Conservation (phyloP, 1,140 invertebrate genomes). For the Drosophila rufa region DNA sequence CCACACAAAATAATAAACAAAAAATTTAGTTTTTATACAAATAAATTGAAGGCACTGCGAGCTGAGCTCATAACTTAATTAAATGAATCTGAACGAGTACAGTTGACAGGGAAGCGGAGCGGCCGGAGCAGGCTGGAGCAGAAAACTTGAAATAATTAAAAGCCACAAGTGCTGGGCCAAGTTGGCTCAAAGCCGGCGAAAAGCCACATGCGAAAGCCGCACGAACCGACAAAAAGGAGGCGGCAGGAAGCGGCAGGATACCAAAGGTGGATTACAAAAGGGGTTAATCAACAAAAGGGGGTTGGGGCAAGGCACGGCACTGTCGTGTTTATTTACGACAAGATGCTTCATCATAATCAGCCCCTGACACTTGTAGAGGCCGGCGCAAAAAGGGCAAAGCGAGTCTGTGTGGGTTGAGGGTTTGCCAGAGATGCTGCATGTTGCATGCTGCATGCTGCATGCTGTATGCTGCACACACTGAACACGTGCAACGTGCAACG, state of each 20-base stretch:
- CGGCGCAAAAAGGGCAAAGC: constrained; percentile 28
- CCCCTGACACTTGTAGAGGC: constrained; percentile 70
- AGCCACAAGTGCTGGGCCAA: constrained; percentile 64
- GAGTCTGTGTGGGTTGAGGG: constrained; percentile 8
- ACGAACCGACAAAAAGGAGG: constrained; percentile 40
- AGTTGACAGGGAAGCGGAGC: constrained; percentile 10
- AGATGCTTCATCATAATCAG: constrained; percentile 81
- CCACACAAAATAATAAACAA: background rate
- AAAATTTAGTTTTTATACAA: constrained; percentile 26
- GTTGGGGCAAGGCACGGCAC: constrained; percentile 1
- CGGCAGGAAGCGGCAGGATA: constrained; percentile 41
- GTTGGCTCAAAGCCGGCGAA: constrained; percentile 31
- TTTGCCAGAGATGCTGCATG: constrained; percentile 8
- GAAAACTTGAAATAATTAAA: constrained; percentile 76
- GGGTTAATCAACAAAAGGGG: constrained; percentile 68
- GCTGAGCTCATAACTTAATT: constrained; percentile 59
- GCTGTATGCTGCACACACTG: constrained; percentile 30
- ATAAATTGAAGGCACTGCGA: constrained; percentile 28
- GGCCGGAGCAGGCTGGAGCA: background rate
- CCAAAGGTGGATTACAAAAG: constrained; percentile 69
- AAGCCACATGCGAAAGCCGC: constrained; percentile 42
- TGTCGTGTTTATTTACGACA: constrained; percentile 80
- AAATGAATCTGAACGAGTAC: constrained; percentile 41
- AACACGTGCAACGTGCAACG: constrained; percentile 59
- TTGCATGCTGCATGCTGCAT: constrained; percentile 28